Base-by-base conservation (phyloP, 2,113 vertebrate species). In the Delphinapterus leucas region DNA sequence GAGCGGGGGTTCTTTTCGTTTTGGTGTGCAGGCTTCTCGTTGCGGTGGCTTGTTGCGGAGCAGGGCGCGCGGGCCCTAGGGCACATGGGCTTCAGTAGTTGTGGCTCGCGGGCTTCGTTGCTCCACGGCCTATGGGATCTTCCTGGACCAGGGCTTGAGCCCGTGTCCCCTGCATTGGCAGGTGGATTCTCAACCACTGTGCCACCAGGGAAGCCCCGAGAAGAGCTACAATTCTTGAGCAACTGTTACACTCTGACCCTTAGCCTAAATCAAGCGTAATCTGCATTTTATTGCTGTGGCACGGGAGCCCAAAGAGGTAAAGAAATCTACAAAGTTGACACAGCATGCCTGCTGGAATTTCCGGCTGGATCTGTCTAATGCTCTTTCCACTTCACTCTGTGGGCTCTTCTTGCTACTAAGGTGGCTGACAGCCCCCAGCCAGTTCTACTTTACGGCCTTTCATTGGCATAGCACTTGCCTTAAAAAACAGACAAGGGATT, bases 301-400 rank as follows among this genome's bases (percentile, higher is more conserved):
- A 5, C 44, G 71, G 44, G 73, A 55, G 41, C 49, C 49, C 44
- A 61, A 10, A 61, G 44, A 47, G 15, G 25, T 61, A 2, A 20
- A 44, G 82, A 82, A 55, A 47, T 15, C 44, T 10, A 6, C 31
- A 5, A 65, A 49, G 44, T 17, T 8, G 33, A 23, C 26, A 36
- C 17, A 47, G 65, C 17, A 0, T 18, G 77, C 44, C 1, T 3
- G 1, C 21, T 33, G n/a, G 36, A 47, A 60, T n/a, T 33, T 79
- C 8, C 1, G 49, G 58, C 21, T 36, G 0, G 4, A 18, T 18
- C 23, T 61, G n/a, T 60, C 21, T 9, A 0, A 23, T 0, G 2
- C 11, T 26, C 11, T n/a, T 28, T 11, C 73, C 12, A 2, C 31
- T 41, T 94, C 79, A 3, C 5, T 61, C 47, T 23, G 9, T 12